Conservation (phyloP, 2,888 invertebrate genomes). For the Hybos culiciformis region DNA sequence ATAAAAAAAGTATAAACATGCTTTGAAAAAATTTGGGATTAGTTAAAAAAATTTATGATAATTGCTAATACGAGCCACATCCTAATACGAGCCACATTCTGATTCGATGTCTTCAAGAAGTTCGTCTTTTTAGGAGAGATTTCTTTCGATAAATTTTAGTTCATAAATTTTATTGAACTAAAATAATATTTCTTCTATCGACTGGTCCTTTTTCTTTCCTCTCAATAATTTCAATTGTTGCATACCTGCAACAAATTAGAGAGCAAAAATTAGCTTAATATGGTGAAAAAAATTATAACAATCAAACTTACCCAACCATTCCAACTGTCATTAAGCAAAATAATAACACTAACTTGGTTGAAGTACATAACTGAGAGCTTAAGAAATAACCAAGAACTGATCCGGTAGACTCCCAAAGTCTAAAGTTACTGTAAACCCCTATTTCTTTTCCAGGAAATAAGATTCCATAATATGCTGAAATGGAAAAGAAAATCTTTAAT, state of each 20-base stretch:
- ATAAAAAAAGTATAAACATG: too few species aligned
- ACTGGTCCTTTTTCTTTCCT: constrained; percentile 15
- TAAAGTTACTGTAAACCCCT: constrained; percentile 84
- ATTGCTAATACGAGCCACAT: too few species aligned
- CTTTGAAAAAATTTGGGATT: too few species aligned
- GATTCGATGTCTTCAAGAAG: too few species aligned
- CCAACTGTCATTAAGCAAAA: constrained; percentile 55
- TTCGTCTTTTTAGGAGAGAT: too few species aligned
- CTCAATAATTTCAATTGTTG: constrained; percentile 25
- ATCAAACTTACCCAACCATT: constrained; percentile 48
- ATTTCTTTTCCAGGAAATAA: constrained; percentile 74
- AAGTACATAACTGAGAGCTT: constrained; percentile 62
- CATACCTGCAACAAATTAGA: constrained; percentile 23
- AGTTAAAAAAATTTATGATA: too few species aligned
- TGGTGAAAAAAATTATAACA: constrained; percentile 8
- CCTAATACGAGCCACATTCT: too few species aligned
- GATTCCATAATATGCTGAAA: constrained; percentile 66
- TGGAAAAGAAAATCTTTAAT: background rate
- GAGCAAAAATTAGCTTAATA: constrained; percentile 21
- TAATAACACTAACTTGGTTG: constrained; percentile 54
- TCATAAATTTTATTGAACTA: constrained; percentile 8
- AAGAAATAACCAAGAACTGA: constrained; percentile 74
- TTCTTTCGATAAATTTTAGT: too few species aligned
- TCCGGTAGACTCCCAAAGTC: constrained; percentile 83
- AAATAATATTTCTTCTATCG: constrained; percentile 14